Base-by-base conservation (phyloP, 2,888 invertebrate species). In the Didymodactylos carnosus region DNA sequence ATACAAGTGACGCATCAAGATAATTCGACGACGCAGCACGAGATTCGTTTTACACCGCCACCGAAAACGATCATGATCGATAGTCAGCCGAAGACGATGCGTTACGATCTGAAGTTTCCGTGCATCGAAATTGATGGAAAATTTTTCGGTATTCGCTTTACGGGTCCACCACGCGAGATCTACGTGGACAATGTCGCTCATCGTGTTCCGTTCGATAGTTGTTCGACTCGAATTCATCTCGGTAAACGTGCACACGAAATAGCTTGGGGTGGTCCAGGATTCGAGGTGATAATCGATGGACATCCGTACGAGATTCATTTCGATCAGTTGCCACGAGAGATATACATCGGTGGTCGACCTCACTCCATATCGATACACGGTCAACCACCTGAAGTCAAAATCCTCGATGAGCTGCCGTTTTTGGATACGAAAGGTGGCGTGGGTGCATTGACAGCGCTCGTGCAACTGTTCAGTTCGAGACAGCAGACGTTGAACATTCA, bases 381-480 rank as follows among this genome's bases (percentile, higher is more conserved):
- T 0, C 91, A 92, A 0, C 88, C 92, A 6, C 97, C 97, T 0
- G 91, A 91, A 84, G 94, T 97, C 0, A 90, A 91, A 81, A 92
- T 97, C 76, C 77, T 82, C n/a, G 79, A 79, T 41, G 78, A 78
- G 72, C 75, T 79, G 8, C 78, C 72, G 4, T n/a, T n/a, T n/a
- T n/a, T n/a, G n/a, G n/a, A n/a, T n/a, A n/a, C n/a, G n/a, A n/a
- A n/a, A n/a, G n/a, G n/a, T n/a, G n/a, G n/a, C n/a, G n/a, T n/a
- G n/a, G n/a, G n/a, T n/a, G n/a, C n/a, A n/a, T n/a, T n/a, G n/a
- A n/a, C n/a, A n/a, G n/a, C n/a, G n/a, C n/a, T n/a, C n/a, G n/a
- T n/a, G n/a, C n/a, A n/a, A n/a, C n/a, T n/a, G n/a, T n/a, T n/a
- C n/a, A n/a, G n/a, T n/a, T n/a, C n/a, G n/a, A n/a, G n/a, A n/a